Conservation (phyloP, 2,888 invertebrate species). For the Lochmaea crataegi region DNA sequence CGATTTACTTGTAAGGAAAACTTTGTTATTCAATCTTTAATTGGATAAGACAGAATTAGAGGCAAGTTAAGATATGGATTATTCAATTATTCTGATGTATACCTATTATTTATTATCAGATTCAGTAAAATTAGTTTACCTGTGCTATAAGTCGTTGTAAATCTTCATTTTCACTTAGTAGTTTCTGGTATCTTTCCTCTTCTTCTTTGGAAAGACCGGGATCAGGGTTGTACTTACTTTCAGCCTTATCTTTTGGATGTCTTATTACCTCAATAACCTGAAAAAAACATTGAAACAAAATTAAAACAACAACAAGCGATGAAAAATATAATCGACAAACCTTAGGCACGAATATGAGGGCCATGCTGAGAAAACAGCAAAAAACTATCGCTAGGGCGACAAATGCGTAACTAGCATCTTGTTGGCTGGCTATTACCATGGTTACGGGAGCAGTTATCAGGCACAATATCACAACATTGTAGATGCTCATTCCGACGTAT, state of each 20-base stretch:
- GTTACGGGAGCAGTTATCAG: constrained; percentile 98
- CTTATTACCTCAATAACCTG: constrained; percentile 90
- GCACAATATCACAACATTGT: constrained; percentile 98
- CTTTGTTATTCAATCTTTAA: no score
- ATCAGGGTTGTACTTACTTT: constrained; percentile 89
- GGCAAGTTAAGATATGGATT: no score
- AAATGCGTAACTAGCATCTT: constrained; percentile 97
- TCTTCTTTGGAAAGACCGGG: constrained; percentile 88
- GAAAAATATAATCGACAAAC: constrained; percentile 63
- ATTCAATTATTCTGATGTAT: no score
- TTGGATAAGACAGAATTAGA: no score
- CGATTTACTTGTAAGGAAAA: no score
- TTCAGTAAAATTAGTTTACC: constrained; percentile 68
- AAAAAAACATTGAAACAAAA: not conserved
- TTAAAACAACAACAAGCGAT: not conserved
- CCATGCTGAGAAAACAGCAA: constrained; percentile 98
- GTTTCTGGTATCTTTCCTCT: constrained; percentile 93
- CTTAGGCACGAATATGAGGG: constrained; percentile 98
- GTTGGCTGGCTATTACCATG: constrained; percentile 96
- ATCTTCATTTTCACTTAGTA: constrained; percentile 95
- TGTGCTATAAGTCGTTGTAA: constrained; percentile 93
- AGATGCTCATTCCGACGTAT: constrained; percentile 99
- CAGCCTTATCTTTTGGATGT: constrained; percentile 88
- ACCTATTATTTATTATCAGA: not conserved
- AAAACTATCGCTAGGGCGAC: constrained; percentile 96